Percentiles rank a stretch among this genome's conserved stretches.
These are phyloP conservation scores for Tokudaia muenninki DNA, from an alignment of 2,797 vertebrate genomes.

Conservation along the genomic window DNA sequence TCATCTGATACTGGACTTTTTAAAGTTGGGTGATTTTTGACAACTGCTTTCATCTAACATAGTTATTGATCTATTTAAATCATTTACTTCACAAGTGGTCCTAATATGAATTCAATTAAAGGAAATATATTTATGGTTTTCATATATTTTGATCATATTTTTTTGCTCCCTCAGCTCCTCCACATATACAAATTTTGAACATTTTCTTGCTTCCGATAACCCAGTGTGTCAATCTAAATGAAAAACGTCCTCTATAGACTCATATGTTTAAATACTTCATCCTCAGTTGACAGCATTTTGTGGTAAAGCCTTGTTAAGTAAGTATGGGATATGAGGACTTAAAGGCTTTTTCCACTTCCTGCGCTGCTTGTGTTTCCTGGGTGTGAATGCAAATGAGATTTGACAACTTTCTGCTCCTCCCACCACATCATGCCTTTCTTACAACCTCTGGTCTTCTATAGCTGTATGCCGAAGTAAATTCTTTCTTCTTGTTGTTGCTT, in stretches of 20 bases:
- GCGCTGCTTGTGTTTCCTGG: neutral
- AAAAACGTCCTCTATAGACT: neutral
- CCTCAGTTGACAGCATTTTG: neutral
- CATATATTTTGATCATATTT: neutral
- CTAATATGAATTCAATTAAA: neutral
- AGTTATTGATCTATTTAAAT: neutral
- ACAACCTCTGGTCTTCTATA: neutral
- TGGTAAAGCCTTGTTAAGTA: neutral
- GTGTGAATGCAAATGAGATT: neutral
- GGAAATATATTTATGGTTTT: neutral
- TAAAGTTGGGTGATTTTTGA: neutral
- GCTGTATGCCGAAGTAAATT: neutral
- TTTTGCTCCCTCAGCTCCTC: neutral
- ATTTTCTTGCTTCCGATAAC: constrained; percentile 45
- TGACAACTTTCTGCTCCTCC: neutral
- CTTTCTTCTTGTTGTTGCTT: neutral
- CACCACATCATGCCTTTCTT: too few species aligned
- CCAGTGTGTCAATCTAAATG: neutral
- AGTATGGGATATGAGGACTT: neutral
- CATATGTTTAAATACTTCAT: neutral
- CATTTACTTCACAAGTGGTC: neutral
- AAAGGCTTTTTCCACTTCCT: neutral
- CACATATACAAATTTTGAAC: neutral
- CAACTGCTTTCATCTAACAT: neutral
- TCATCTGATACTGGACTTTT: too few species aligned